phyloP scores from a whole-genome alignment of 2,888 invertebrate genomes.

The Amiota communis region DNA sequence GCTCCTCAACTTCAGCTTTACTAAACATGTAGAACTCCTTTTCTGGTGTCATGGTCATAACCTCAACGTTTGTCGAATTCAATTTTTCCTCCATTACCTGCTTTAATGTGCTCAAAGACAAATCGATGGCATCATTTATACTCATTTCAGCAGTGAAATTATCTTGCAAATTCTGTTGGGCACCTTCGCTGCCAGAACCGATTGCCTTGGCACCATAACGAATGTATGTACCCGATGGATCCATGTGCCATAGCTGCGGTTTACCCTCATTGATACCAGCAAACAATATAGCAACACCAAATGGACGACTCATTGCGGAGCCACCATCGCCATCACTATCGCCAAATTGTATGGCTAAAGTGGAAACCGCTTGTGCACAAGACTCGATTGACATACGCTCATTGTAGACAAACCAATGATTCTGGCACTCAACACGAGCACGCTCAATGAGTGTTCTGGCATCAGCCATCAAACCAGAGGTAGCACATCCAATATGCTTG shows the following conservation, averaged over 20 bases:
- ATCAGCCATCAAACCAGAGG: conserved; percentile 98
- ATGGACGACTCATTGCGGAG: conserved; percentile 95
- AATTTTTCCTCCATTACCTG: conserved; percentile 99
- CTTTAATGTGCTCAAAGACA: conserved; percentile 85
- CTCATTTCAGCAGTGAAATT: conserved; percentile 90
- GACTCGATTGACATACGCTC: conserved; percentile 98
- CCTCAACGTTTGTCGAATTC: conserved; percentile 96
- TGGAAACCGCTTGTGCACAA: conserved; percentile 98
- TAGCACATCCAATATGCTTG: conserved; percentile 97
- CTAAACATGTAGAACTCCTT: conserved; percentile 91
- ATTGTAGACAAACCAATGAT: conserved; percentile 98
- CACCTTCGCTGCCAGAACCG: conserved; percentile 99
- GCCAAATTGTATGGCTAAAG: conserved; percentile 99
- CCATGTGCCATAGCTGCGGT: conserved; percentile 97
- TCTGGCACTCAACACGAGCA: conserved; percentile 96
- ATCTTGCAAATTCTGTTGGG: conserved; percentile 92
- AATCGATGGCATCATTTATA: conserved; percentile 91
- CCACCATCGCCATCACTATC: conserved; percentile 98
- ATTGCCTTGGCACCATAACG: conserved; percentile 99
- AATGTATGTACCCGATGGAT: conserved; percentile 98
- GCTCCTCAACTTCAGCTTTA: conserved; percentile 92
- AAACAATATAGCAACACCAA: conserved; percentile 98
- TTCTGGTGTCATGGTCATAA: conserved; percentile 91
- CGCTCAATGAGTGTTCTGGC: conserved; percentile 94
- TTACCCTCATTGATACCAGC: conserved; percentile 93